Evolutionary conservation across 2,113 vertebrate species (phyloP).

Genomic region (Gambusia holbrooki): DNA sequence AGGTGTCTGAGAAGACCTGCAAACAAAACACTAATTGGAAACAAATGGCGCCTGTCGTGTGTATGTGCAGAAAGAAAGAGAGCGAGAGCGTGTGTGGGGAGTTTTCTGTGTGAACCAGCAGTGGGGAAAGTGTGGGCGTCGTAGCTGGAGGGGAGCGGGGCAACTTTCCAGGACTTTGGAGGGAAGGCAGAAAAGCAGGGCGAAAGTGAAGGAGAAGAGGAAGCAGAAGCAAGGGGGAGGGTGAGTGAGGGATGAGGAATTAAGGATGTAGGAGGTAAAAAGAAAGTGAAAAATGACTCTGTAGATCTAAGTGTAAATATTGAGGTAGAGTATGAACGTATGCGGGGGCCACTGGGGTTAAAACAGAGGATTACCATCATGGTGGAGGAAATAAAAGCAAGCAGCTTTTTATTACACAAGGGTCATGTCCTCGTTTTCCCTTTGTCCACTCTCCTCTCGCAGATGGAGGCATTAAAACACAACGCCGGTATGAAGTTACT

Average conservation of each 20-base stretch:
- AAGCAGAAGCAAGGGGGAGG: neutral
- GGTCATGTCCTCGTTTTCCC: constrained; percentile 26
- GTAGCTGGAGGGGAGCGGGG: constrained; percentile 34
- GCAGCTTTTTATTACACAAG: constrained; percentile 28
- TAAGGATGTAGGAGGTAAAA: constrained; percentile 20
- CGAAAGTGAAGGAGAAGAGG: constrained; percentile 28
- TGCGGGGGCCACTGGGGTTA: constrained; percentile 30
- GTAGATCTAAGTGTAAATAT: constrained; percentile 38
- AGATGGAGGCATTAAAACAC: constrained; percentile 26
- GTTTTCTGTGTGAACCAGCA: constrained; percentile 38
- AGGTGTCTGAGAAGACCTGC: constrained; percentile 5
- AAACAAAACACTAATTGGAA: constrained; percentile 22
- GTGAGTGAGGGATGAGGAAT: neutral
- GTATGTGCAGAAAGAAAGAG: neutral
- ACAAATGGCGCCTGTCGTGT: constrained; percentile 26
- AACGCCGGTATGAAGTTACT: constrained; percentile 41
- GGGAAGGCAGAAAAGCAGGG: constrained; percentile 31
- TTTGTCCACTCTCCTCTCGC: constrained; percentile 5
- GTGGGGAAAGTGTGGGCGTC: constrained; percentile 61
- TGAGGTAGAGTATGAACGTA: constrained; percentile 18
- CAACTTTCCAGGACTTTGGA: constrained; percentile 49
- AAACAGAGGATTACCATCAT: constrained; percentile 16
- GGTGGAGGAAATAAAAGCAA: constrained; percentile 20
- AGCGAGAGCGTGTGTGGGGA: neutral
- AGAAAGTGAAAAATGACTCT: constrained; percentile 14